Base-by-base conservation (phyloP, 2,113 vertebrate genomes). In the Galemys pyrenaicus region DNA sequence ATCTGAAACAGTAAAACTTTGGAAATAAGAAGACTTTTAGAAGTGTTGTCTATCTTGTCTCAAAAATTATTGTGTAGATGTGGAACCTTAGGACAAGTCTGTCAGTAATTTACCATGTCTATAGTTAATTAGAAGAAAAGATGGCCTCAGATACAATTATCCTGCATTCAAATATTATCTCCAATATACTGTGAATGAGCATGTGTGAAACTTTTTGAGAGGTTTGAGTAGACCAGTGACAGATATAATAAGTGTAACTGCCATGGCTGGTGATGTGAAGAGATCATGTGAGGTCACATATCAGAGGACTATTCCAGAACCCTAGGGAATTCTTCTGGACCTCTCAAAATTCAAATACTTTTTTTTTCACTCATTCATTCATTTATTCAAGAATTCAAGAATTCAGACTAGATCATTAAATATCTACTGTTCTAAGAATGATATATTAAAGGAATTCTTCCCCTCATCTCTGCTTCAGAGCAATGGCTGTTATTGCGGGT, bases 341-440 rank as follows among this genome's bases (percentile, higher is more conserved):
- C n/a, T 82, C 46, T 37, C 1, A 10, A 10, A 92, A 88, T 79
- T 85, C 83, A 88, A 11, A 80, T 24, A 30, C 46, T 56, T 1
- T 19, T 51, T 62, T 37, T 62, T 68, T 65, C 26, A 54, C 49
- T 91, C 10, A 65, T 82, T 78, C 24, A 73, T 79, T 41, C 39
- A 90, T 44, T 24, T 44, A 30, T 56, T 56, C 1, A 44, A 6
- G 44, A 39, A 90, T 70, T 87, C 35, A 67, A 0, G 58, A 56
- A 91, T 49, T 85, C 1, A 73, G 12, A 95, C 83, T 91, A 49
- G 85, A 89, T 73, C 30, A n/a, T 81, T 54, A 51, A 60, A 41
- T 16, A 41, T n/a, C 30, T 28, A 15, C 32, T 44, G 3, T 64
- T 44, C 30, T 26, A 3, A n/a, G 28, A 65, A 32, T 65, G 26